Conservation (phyloP, 2,888 invertebrate species). For the Endotricha flammealis region DNA sequence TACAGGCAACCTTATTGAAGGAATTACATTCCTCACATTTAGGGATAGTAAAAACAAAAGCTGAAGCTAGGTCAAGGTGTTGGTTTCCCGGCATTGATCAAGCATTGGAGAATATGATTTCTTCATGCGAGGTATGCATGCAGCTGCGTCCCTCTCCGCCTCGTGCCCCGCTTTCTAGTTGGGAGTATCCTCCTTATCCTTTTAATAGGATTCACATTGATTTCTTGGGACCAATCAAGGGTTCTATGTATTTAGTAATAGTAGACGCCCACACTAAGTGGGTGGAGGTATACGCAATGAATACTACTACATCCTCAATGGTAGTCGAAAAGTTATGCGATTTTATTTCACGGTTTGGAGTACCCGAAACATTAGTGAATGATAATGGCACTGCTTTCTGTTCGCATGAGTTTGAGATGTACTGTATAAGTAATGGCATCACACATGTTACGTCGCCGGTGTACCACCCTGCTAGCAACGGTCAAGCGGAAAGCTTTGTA, state of each 20-base stretch:
- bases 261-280: slow-evolving; percentile 24
- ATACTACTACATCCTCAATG: slow-evolving; percentile 6
- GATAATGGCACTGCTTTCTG: slow-evolving; percentile 25
- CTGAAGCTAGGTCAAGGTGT: slow-evolving; percentile 21
- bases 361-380: slow-evolving; percentile 21
- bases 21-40: slow-evolving; percentile 24
- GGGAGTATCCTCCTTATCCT: slow-evolving; percentile 16
- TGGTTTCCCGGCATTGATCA: slow-evolving; percentile 23
- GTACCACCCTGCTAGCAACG: slow-evolving; percentile 25
- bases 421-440: slow-evolving; percentile 23
- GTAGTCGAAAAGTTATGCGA: slow-evolving; percentile 23
- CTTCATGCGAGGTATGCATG: slow-evolving; percentile 14
- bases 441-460: slow-evolving; percentile 21
- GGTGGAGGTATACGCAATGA: slow-evolving; percentile 23
- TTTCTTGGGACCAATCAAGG: slow-evolving; percentile 22
- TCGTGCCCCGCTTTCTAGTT: slow-evolving; percentile 18
- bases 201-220: slow-evolving; percentile 24
- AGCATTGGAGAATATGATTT: slow-evolving; percentile 15
- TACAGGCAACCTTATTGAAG: slow-evolving; percentile 11
- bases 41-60: slow-evolving; percentile 26
- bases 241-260: slow-evolving; percentile 15
- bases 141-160: slow-evolving; percentile 11
- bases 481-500: slow-evolving; percentile 25
- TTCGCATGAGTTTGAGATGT: slow-evolving; percentile 19
- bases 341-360: slow-evolving; percentile 22